Conservation (phyloP, 2,797 vertebrate species). For the Labroides dimidiatus region DNA sequence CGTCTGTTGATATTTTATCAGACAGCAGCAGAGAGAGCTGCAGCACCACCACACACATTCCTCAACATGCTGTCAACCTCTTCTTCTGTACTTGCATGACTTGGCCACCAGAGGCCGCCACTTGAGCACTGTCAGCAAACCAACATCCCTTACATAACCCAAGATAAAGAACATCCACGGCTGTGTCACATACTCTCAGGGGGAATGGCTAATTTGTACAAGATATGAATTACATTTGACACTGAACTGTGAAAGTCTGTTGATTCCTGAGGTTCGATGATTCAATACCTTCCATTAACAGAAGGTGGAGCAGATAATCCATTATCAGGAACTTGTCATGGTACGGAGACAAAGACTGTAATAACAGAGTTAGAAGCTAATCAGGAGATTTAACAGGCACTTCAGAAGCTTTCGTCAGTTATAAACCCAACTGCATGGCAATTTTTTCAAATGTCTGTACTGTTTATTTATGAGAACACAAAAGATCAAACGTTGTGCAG, state of each 20-base stretch:
- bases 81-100: neutral
- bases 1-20: constrained; percentile 33
- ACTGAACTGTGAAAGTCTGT: constrained; percentile 27
- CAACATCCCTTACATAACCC: constrained; percentile 44
- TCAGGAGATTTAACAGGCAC: neutral
- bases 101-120: constrained; percentile 57
- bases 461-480: neutral
- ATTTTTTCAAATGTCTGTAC: neutral
- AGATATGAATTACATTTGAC: constrained; percentile 52
- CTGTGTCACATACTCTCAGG: constrained; percentile 47
- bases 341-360: constrained; percentile 18
- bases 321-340: constrained; percentile 16
- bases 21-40: constrained; percentile 72
- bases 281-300: constrained; percentile 23
- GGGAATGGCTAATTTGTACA: constrained; percentile 37
- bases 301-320: constrained; percentile 23
- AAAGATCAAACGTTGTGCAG: neutral
- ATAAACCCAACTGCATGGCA: neutral
- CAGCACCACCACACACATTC: constrained; percentile 33
- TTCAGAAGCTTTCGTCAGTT: neutral
- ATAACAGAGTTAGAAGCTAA: neutral
- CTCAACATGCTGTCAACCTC: neutral
- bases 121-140: constrained; percentile 13
- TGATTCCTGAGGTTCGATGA: constrained; percentile 31
- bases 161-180: constrained; percentile 45